Percentiles rank a stretch among this genome's conserved stretches.
phyloP scores from a whole-genome alignment of 2,888 invertebrate genomes.

The Pterostichus niger region DNA sequence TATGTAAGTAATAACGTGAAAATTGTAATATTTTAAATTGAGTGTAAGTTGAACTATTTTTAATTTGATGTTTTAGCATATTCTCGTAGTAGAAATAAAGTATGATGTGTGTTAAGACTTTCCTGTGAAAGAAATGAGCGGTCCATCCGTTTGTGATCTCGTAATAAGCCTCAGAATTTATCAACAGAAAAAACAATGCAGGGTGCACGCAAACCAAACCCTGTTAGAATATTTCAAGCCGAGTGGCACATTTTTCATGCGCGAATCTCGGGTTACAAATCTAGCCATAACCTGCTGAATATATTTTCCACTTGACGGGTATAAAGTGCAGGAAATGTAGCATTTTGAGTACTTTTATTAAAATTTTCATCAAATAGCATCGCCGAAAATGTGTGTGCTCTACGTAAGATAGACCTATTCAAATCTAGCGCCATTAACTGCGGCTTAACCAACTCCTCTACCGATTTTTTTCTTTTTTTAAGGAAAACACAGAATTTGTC shows the following conservation, averaged over 20 bases:
- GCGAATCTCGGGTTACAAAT: constrained; percentile 60
- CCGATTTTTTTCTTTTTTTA: constrained; percentile 40
- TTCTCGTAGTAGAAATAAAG: too few relatives aligned
- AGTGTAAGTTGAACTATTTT: too few relatives aligned
- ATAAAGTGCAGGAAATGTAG: constrained; percentile 64
- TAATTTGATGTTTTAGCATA: too few relatives aligned
- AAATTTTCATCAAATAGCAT: constrained; percentile 65
- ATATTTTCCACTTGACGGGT: constrained; percentile 57
- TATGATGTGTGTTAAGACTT: too few relatives aligned
- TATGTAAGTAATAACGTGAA: too few relatives aligned
- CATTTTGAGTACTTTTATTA: constrained; percentile 65
- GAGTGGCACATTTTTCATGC: constrained; percentile 58
- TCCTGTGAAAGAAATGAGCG: constrained; percentile 1
- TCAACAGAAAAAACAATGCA: constrained; percentile 60
- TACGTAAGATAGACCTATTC: constrained; percentile 63
- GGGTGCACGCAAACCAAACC: constrained; percentile 45
- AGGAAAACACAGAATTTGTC: constrained; percentile 64
- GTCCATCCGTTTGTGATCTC: constrained; percentile 7
- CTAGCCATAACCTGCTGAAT: constrained; percentile 63
- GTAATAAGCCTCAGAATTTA: constrained; percentile 54
- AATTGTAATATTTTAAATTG: too few relatives aligned
- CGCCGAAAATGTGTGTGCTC: constrained; percentile 49
- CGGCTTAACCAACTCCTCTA: constrained; percentile 56
- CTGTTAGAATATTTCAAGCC: constrained; percentile 53
- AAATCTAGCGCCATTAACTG: constrained; percentile 63